Base-by-base conservation (phyloP, 2,888 invertebrate genomes). In the Tachina lurida region DNA sequence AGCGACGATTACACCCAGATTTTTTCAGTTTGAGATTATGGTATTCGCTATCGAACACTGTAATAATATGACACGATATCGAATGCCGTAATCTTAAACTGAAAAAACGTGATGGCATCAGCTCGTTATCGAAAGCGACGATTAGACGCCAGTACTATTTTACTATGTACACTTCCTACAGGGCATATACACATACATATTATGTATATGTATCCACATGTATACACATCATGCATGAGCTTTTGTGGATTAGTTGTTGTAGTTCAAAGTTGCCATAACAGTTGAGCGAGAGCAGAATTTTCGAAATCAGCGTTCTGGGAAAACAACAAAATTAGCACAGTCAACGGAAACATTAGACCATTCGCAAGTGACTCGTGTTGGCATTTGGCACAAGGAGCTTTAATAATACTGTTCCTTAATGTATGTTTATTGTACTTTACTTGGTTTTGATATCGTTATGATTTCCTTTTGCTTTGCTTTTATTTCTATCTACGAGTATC, bases 371-470 rank as follows among this genome's bases (percentile, higher is more conserved):
- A 80, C 60, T n/a, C 47, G 13, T 58, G 45, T 80, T 80, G 73
- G 17, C 22, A 80, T 67, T 67, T 74, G 39, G 47, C 73, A 73
- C 47, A n/a, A 65, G 56, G 79, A 54, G 47, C 52, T 65, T 79
- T 43, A 47, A 3, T 52, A 52, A 43, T 65, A 65, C 22, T 19
- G 58, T 67, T 67, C 10, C 19, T 31, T n/a, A 71, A 52, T 60
- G 43, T 10, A 19, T 15, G 52, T 67, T 54, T 54, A 19, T 43
- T 13, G 17, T 17, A n/a, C 8, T 52, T 8, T 52, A 19, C 41
- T 70, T 13, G 43, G 19, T 43, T 52, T 70, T 54, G 52, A 9
- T 19, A 7, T n/a, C 22, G 39, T 22, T 43, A 19, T 47, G 49
- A 8, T 45, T 60, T 17, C 68, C 19, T 49, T 58, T 3, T 13